Evolutionary conservation across 2,888 invertebrate species (phyloP).

Genomic region (Craniophora ligustri): DNA sequence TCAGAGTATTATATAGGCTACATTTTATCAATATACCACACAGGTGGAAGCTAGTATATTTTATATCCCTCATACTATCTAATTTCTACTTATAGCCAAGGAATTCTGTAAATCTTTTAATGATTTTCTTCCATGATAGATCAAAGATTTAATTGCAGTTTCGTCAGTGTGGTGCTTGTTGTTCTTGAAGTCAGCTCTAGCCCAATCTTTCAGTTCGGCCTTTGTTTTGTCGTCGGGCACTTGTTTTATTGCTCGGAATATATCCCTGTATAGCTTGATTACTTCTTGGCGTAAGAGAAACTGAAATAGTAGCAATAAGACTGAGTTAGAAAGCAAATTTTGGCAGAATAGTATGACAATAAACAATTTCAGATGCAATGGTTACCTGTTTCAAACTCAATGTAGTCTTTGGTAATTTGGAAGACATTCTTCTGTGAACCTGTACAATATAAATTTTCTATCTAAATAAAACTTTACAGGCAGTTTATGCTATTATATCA

Average conservation of each 20-base stretch:
- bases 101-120: slow-evolving; percentile 91
- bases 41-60: no score
- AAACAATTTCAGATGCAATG: slow-evolving; percentile 11
- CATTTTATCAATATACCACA: no score
- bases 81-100: slow-evolving; percentile 88
- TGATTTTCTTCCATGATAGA: slow-evolving; percentile 92
- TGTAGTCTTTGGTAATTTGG: slow-evolving; percentile 82
- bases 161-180: slow-evolving; percentile 93
- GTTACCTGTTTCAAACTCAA: slow-evolving; percentile 91
- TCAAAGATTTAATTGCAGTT: slow-evolving; percentile 91
- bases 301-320: slow-evolving; percentile 83
- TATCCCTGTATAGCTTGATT: slow-evolving; percentile 92
- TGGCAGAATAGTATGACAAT: no score
- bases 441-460: background rate
- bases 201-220: slow-evolving; percentile 92
- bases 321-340: background rate
- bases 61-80: slow-evolving; percentile 3
- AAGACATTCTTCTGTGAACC: slow-evolving; percentile 58
- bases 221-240: slow-evolving; percentile 90
- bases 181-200: slow-evolving; percentile 91
- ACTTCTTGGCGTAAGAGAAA: slow-evolving; percentile 94
- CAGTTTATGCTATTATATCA: background rate
- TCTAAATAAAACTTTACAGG: background rate
- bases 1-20: no score
- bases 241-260: slow-evolving; percentile 90